These are phyloP conservation scores for Aphelinus atriplicis DNA, from an alignment of 1,140 invertebrate species.

Conservation along the genomic window DNA sequence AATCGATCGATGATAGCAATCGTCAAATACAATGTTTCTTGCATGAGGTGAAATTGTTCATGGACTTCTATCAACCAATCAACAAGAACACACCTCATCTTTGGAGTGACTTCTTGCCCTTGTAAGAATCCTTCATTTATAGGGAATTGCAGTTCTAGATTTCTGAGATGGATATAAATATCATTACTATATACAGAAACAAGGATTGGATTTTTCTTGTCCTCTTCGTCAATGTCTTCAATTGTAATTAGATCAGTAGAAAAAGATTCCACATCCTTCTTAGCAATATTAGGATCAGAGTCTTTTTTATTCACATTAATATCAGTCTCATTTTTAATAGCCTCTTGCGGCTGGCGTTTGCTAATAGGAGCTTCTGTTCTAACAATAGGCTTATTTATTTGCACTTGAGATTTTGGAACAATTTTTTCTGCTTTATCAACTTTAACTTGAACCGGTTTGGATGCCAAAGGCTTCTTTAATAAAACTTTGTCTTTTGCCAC, in stretches of 20 bases:
- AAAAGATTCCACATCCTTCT: constrained; percentile 51
- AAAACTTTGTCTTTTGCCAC: constrained; percentile 37
- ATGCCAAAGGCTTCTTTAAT: constrained; percentile 47
- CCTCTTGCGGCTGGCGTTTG: constrained; percentile 35
- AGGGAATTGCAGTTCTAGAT: constrained; percentile 75
- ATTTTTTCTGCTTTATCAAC: constrained; percentile 44
- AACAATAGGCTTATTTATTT: constrained; percentile 51
- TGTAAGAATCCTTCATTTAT: constrained; percentile 73
- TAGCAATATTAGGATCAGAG: constrained; percentile 23
- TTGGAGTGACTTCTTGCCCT: constrained; percentile 75
- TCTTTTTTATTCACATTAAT: constrained; percentile 34
- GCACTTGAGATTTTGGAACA: constrained; percentile 47
- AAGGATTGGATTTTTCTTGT: constrained; percentile 78
- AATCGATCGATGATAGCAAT: constrained; percentile 91
- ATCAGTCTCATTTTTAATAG: constrained; percentile 35
- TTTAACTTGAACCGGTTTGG: constrained; percentile 39
- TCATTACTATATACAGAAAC: constrained; percentile 86
- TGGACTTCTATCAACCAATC: constrained; percentile 97
- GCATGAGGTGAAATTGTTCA: constrained; percentile 84
- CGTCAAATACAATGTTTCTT: constrained; percentile 91
- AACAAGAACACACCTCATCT: constrained; percentile 88
- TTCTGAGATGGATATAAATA: constrained; percentile 82
- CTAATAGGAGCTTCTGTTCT: constrained; percentile 42
- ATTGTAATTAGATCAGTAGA: constrained; percentile 57
- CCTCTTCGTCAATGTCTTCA: constrained; percentile 81